These are phyloP conservation scores for Penaeus indicus DNA, from an alignment of 1,140 invertebrate genomes.

Conservation along the genomic window DNA sequence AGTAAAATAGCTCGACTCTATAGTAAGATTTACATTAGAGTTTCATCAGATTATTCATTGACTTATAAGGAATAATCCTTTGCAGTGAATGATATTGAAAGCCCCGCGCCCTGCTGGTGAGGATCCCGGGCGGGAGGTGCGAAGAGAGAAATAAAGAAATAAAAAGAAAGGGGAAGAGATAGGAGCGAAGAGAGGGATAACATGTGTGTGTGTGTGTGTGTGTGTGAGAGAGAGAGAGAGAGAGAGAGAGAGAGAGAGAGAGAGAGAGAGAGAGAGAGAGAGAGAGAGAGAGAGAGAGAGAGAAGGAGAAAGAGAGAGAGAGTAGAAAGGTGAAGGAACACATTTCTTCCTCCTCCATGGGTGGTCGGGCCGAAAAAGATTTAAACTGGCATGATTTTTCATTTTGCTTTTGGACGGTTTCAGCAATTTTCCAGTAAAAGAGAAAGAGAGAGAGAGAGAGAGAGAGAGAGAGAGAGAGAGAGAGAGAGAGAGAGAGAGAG, in stretches of 20 bases:
- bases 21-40: too few relatives aligned
- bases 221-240: conserved; percentile 4
- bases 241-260: not conserved
- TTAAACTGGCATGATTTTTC: too few relatives aligned
- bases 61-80: not conserved
- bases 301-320: not conserved
- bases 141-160: too few relatives aligned
- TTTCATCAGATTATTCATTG: too few relatives aligned
- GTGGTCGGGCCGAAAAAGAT: too few relatives aligned
- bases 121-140: too few relatives aligned
- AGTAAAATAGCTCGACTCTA: too few relatives aligned
- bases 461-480: not conserved
- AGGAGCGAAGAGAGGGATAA: too few relatives aligned
- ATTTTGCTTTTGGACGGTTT: too few relatives aligned
- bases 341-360: not conserved
- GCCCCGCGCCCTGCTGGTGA: too few relatives aligned
- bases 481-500: not conserved
- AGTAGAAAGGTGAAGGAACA: not conserved
- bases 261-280: not conserved
- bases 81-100: not conserved
- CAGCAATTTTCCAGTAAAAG: not conserved
- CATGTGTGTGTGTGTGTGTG: not conserved
- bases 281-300: conserved; percentile 23
- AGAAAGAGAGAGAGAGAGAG: conserved; percentile 4
- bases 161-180: too few relatives aligned